These are phyloP conservation scores for Myotis findleyi DNA, from an alignment of 2,797 vertebrate species.

Conservation along the genomic window DNA sequence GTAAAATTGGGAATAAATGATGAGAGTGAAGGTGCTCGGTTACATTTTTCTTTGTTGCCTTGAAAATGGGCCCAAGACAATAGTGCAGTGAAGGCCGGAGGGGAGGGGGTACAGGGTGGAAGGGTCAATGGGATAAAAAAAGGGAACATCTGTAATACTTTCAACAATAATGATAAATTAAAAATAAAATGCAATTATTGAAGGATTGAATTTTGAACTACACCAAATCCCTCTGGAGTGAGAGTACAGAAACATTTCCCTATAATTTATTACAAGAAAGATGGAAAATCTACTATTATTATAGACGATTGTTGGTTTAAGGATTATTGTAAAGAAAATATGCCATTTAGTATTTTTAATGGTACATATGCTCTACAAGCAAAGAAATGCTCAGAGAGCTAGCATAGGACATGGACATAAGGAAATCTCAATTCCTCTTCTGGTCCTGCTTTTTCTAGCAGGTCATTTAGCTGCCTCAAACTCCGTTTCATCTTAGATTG, in stretches of 20 bases:
- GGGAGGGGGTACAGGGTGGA: too few species aligned
- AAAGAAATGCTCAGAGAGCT: neutral
- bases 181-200: conserved; percentile 38
- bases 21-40: neutral
- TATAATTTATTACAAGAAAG: conserved; percentile 2
- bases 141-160: too few species aligned
- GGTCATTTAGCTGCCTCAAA: neutral
- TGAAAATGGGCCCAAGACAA: conserved; percentile 7
- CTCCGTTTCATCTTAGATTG: conserved; percentile 26
- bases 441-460: neutral
- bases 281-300: conserved; percentile 6
- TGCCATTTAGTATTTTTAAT: conserved; percentile 13
- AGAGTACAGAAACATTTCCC: conserved; percentile 36
- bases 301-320: conserved; percentile 5
- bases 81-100: too few species aligned
- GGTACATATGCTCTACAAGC: neutral
- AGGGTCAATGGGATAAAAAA: too few species aligned
- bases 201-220: conserved; percentile 51
- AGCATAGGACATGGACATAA: neutral
- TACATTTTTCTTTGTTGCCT: neutral
- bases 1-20: conserved; percentile 34
- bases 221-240: neutral
- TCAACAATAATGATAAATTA: too few species aligned
- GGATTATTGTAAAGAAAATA: conserved; percentile 46
- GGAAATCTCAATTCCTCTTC: conserved; percentile 18